Evolutionary conservation across 2,797 vertebrate genomes (phyloP), one percentile per base, ranked within the genome.

Genomic region (Anabas testudineus): DNA sequence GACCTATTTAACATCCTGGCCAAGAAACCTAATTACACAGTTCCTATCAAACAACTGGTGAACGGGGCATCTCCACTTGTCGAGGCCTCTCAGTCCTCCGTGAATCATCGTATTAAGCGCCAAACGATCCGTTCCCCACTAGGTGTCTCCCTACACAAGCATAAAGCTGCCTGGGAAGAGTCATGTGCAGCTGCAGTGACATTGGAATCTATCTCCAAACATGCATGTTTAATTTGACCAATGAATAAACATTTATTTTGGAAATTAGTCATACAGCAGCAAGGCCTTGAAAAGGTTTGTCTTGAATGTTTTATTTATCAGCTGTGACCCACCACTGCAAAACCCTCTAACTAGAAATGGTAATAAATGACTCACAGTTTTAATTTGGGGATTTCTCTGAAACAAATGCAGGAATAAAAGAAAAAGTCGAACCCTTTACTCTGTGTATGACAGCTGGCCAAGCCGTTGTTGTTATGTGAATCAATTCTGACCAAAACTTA

Each of bases 121-220:
- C 54, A 61, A 32, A 22, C n/a, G 0, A 2, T 6, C 21, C 36
- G 2, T 5, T 55, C 47, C 48, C 88, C 92, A 86, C 87, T 85
- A 88, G 92, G 85, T 88, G 92, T 88, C 92, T 85, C 88, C 76
- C 87, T 70, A 85, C 85, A 87, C 92, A 89, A 84, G 42, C 76
- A 54, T 78, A 92, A 88, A 36, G 46, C 39, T 39, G 34, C 43
- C 45, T 4, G 3, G 12, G 30, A 26, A 2, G 49, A 4, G 36
- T 45, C 45, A n/a, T 65, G 47, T 21, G 45, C 39, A 21, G 47
- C 19, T 39, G 66, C n/a, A 43, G 49, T 64, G 60, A 66, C 54
- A 21, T 24, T 72, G 39, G 72, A 36, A 43, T 71, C 69, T 76
- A 68, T 79, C 71, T 81, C 46, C 22, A 76, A 72, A 80, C 80